These are phyloP conservation scores for Sardinella longiceps DNA, from an alignment of 2,797 vertebrate species.

Conservation along the genomic window DNA sequence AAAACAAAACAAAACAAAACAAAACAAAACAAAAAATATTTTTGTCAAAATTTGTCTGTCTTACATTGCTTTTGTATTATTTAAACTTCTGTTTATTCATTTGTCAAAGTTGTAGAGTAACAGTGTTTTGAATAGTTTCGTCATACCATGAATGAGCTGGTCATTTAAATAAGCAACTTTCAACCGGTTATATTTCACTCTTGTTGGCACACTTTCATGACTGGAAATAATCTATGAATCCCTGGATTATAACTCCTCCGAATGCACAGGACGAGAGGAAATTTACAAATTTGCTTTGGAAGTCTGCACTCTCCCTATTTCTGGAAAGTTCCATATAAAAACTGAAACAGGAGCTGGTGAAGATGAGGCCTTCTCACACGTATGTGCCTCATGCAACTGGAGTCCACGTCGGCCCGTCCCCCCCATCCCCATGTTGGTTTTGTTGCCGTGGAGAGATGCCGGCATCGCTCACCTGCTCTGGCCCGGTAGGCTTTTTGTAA, in stretches of 20 bases:
- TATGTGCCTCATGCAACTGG: background rate
- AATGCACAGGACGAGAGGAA: background rate
- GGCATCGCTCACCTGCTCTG: conserved; percentile 16
- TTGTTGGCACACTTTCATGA: background rate
- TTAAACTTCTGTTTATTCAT: background rate
- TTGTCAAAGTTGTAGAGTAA: background rate
- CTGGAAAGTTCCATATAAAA: conserved; percentile 25
- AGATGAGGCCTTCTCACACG: conserved; percentile 19
- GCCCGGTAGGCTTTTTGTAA: conserved; percentile 2
- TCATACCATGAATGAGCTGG: background rate
- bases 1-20: no score
- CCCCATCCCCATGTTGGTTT: background rate
- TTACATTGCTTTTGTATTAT: background rate
- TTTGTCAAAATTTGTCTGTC: no score
- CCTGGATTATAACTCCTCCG: background rate
- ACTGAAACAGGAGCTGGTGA: conserved; percentile 4
- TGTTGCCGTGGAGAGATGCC: background rate
- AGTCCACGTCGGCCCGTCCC: background rate
- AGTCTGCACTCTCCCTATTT: background rate
- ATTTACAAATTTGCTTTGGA: conserved; percentile 25
- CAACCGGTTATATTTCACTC: background rate
- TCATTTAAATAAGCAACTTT: background rate
- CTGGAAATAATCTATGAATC: conserved; percentile 22
- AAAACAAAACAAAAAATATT: no score
- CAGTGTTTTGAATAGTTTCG: background rate